Base-by-base conservation (phyloP, 2,113 vertebrate species). In the Triplophysa rosa region DNA sequence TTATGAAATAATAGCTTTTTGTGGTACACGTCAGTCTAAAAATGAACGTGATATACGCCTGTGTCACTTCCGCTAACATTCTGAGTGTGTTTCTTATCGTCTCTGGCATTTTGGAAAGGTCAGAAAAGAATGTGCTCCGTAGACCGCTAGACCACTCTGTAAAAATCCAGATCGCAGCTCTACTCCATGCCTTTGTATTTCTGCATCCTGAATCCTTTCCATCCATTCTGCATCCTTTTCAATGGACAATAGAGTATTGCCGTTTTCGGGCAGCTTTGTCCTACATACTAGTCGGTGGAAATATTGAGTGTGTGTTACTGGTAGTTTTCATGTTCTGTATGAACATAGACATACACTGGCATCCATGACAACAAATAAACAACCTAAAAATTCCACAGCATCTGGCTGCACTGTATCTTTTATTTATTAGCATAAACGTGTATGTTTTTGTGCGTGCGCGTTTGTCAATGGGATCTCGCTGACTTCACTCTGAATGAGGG, bases 41-140 rank as follows among this genome's bases (percentile, higher is more conserved):
- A 73, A 40, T 37, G 0, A 40, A 59, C 56, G 64, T 49, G 61
- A 83, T 72, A 56, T 77, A 67, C 67, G 14, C 9, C 40, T 59
- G 72, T 67, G 59, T 77, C 63, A 69, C 74, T 83, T 83, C 85
- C 58, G 72, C 67, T 83, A 85, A 83, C 79, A 85, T 87, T 85
- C 81, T 24, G 54, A 49, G 59, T 54, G 58, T 13, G 56, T 81
- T 85, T 80, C 83, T 86, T 84, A 84, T 84, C 83, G 70, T 37
- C 23, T 67, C 69, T 85, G 86, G 71, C 86, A 85, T 87, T 84
- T 83, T 37, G 37, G 66, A 83, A 87, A 87, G 86, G 84, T 87
- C 82, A 83, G 26, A 68, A 49, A 74, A 78, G 74, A 78, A 85
- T 61, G 62, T n/a, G 17, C 26, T 72, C 65, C 71, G 49, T 71